Evolutionary conservation across 2,113 vertebrate genomes (phyloP).

Genomic region (Callaeas wilsoni): DNA sequence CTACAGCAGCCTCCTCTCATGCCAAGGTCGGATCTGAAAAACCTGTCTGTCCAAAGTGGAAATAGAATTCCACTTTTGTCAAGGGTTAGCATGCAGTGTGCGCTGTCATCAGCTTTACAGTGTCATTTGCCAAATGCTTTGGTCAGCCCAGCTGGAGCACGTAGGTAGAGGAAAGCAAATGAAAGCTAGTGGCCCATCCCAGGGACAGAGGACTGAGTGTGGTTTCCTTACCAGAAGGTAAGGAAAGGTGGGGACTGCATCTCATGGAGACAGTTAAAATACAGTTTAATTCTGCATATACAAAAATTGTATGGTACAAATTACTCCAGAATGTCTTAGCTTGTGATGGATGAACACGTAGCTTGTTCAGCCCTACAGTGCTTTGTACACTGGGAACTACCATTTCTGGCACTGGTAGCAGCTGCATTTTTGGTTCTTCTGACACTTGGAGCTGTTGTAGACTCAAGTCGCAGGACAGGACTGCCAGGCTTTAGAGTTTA

Average conservation of each 20-base stretch:
- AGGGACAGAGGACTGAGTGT: not conserved
- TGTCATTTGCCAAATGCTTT: not conserved
- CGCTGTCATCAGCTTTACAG: not conserved
- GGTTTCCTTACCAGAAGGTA: not conserved
- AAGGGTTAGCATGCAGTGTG: not conserved
- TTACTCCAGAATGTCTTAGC: not conserved
- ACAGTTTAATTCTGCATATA: not conserved
- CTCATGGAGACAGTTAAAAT: not conserved
- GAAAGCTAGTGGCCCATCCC: not conserved
- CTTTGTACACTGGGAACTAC: not conserved
- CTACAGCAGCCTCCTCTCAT: not conserved
- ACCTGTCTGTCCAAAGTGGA: not conserved
- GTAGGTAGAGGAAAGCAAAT: not conserved
- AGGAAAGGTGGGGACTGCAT: not conserved
- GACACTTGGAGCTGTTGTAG: not conserved
- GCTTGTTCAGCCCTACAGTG: not conserved
- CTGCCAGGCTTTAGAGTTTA: not conserved
- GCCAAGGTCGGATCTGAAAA: not conserved
- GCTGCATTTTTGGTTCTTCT: not conserved
- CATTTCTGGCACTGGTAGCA: not conserved
- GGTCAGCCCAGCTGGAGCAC: not conserved
- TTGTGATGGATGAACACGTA: not conserved
- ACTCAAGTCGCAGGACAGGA: not conserved
- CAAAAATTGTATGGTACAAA: not conserved
- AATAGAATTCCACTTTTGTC: not conserved